Conservation (phyloP, 1,140 invertebrate genomes). For the Mizuhopecten yessoensis region DNA sequence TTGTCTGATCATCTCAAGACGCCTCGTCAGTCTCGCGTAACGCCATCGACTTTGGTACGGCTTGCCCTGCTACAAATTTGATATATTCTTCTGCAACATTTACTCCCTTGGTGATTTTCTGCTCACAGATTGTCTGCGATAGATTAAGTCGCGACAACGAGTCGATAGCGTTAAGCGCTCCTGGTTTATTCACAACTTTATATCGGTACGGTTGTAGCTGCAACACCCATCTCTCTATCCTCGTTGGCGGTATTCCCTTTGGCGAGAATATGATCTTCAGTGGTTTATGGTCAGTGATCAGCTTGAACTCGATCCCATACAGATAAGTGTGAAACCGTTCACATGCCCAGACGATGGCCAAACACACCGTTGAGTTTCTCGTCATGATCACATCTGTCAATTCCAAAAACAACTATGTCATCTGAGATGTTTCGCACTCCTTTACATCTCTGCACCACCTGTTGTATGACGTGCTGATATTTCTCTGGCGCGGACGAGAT, state of each 20-base stretch:
- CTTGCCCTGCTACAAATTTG: constrained; percentile 7
- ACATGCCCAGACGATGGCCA: constrained; percentile 82
- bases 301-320: constrained; percentile 57
- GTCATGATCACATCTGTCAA: too few relatives aligned
- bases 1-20: background rate
- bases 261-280: constrained; percentile 42
- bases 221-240: constrained; percentile 62
- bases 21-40: constrained; percentile 42
- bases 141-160: too few relatives aligned
- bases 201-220: constrained; percentile 54
- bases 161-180: too few relatives aligned
- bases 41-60: background rate
- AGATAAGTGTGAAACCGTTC: constrained; percentile 82
- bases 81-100: constrained; percentile 56
- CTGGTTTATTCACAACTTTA: constrained; percentile 41
- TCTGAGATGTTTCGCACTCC: background rate
- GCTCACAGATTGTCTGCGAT: constrained; percentile 50
- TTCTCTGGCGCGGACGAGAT: constrained; percentile 58
- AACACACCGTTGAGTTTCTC: too few relatives aligned
- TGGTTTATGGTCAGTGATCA: too few relatives aligned
- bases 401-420: background rate
- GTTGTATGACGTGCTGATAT: constrained; percentile 54
- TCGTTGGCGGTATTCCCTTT: constrained; percentile 55
- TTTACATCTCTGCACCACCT: background rate
- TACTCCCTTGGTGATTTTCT: background rate